Conservation (phyloP, 1,140 invertebrate species). For the Meloidogyne exigua region DNA sequence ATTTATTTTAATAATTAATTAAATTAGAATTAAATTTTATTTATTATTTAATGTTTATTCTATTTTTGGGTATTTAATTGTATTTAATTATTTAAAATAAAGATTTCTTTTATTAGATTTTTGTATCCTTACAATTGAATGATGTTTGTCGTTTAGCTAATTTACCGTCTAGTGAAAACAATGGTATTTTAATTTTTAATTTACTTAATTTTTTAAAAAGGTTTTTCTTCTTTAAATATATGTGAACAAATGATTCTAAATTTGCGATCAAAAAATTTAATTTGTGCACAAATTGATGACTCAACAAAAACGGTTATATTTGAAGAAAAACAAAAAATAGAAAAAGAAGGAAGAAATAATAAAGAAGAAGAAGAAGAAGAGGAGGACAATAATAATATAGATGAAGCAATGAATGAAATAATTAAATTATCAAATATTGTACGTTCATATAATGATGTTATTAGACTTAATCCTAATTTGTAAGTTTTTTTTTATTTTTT, state of each 20-base stretch:
- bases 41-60: neutral
- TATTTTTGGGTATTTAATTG: neutral
- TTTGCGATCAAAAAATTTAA: slow-evolving; percentile 19
- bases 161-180: neutral
- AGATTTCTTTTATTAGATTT: slow-evolving; percentile 31
- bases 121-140: slow-evolving; percentile 31
- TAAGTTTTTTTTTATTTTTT: neutral
- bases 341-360: neutral
- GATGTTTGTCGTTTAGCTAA: slow-evolving; percentile 33
- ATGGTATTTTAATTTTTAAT: neutral
- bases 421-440: slow-evolving; percentile 9
- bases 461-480: slow-evolving; percentile 28
- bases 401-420: slow-evolving; percentile 20
- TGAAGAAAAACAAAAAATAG: slow-evolving; percentile 8
- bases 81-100: neutral
- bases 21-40: too few species aligned
- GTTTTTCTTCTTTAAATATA: neutral
- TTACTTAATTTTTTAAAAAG: too few species aligned
- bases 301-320: slow-evolving; percentile 32
- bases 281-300: slow-evolving; percentile 32
- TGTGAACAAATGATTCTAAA: slow-evolving; percentile 23
- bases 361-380: neutral
- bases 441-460: slow-evolving; percentile 6
- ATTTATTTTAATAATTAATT: too few species aligned
- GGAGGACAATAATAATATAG: neutral